phyloP scores from a whole-genome alignment of 2,888 invertebrate species.

The Sarcophaga caerulescens region DNA sequence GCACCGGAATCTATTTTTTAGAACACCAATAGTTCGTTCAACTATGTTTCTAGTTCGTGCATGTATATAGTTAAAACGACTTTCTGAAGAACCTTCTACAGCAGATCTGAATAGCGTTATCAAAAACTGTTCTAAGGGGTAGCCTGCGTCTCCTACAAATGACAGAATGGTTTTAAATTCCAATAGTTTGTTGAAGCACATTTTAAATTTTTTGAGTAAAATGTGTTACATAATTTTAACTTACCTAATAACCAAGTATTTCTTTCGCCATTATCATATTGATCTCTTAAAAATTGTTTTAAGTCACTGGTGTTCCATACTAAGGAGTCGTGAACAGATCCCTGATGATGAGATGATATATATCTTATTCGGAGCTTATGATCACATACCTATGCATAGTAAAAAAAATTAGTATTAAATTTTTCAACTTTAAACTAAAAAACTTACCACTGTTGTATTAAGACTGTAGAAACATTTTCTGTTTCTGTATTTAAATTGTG shows the following conservation, averaged over 20 bases:
- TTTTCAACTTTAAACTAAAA: background rate
- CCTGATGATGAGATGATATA: slow-evolving; percentile 11
- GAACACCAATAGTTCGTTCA: background rate
- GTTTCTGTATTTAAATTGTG: slow-evolving; percentile 18
- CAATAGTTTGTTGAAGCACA: background rate
- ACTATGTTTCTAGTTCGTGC: slow-evolving; percentile 2
- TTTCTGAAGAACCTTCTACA: background rate
- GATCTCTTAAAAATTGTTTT: slow-evolving; percentile 3
- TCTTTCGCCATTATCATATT: slow-evolving; percentile 14
- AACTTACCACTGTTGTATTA: slow-evolving; percentile 16
- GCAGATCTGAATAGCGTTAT: background rate
- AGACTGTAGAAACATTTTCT: slow-evolving; percentile 1
- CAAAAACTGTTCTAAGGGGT: slow-evolving; percentile 8
- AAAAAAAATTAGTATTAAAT: no score
- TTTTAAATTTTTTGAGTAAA: background rate
- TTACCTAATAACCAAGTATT: background rate
- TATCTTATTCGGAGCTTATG: background rate
- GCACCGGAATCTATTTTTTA: slow-evolving; percentile 34
- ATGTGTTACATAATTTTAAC: slow-evolving; percentile 1
- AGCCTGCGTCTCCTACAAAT: slow-evolving; percentile 6
- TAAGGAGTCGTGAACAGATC: background rate
- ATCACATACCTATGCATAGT: no score
- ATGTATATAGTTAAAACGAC: slow-evolving; percentile 14
- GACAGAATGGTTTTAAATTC: no score
- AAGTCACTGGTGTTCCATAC: slow-evolving; percentile 20